Evolutionary conservation across 2,797 vertebrate genomes (phyloP).

Genomic region (Scolopax bukidnonensis): DNA sequence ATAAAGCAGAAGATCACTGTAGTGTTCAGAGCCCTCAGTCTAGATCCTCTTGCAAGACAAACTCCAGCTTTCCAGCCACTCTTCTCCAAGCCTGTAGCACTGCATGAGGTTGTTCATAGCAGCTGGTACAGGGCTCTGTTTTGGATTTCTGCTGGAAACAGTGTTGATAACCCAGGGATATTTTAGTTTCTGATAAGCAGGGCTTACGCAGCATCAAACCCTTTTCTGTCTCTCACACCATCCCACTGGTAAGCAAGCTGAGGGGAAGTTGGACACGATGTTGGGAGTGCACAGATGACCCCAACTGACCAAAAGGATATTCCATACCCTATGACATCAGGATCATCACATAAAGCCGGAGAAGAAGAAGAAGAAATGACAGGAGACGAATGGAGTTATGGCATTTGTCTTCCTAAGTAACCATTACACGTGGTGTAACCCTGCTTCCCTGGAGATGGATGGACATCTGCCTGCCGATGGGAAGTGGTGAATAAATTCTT

Average conservation of each 20-base stretch:
- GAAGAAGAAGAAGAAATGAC: neutral
- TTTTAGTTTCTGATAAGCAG: neutral
- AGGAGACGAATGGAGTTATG: neutral
- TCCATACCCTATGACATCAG: rapidly evolving
- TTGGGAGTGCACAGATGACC: neutral
- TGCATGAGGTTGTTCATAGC: neutral
- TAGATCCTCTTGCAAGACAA: neutral
- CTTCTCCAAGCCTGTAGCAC: neutral
- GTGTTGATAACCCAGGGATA: neutral
- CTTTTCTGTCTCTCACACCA: neutral
- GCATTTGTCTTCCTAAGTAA: neutral
- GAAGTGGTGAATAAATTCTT: neutral
- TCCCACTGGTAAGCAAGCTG: rapidly evolving
- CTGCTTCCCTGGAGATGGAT: neutral
- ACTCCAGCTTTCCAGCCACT: neutral
- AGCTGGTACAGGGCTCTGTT: neutral
- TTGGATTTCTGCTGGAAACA: neutral
- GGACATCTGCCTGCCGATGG: rapidly evolving
- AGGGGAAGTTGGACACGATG: neutral
- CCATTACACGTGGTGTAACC: rapidly evolving
- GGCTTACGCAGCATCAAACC: neutral
- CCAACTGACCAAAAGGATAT: neutral
- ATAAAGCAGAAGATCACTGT: neutral
- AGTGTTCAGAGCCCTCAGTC: neutral
- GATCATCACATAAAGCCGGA: rapidly evolving